phyloP scores from a whole-genome alignment of 2,888 invertebrate species.

The Galerucella pusilla region DNA sequence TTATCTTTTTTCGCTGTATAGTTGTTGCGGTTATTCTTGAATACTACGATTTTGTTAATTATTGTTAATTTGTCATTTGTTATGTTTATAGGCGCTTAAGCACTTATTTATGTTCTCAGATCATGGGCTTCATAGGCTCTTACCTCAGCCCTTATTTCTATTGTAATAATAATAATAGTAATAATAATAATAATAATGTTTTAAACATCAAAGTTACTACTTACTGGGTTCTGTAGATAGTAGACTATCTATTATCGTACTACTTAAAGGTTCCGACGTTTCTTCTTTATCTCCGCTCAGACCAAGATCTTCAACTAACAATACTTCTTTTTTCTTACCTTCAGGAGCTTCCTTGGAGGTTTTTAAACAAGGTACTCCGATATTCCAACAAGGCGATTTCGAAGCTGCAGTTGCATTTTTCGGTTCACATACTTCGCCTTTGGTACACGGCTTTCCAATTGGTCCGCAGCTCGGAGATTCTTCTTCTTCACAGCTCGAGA shows the following conservation, averaged over 20 bases:
- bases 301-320: background rate
- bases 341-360: background rate
- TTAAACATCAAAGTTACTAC: background rate
- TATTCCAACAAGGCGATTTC: background rate
- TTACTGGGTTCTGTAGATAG: conserved; percentile 4
- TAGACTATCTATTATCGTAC: background rate
- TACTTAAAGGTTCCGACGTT: background rate
- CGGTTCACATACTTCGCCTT: background rate
- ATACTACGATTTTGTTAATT: too few species aligned
- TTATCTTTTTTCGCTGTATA: too few species aligned
- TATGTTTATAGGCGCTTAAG: too few species aligned
- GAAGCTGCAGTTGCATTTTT: background rate
- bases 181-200: too few species aligned
- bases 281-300: background rate
- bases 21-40: too few species aligned
- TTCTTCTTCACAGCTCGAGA: background rate
- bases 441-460: background rate
- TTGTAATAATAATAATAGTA: too few species aligned
- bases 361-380: background rate
- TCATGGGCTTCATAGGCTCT: too few species aligned
- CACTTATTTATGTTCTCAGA: too few species aligned
- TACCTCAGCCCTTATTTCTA: too few species aligned
- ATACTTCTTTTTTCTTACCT: background rate
- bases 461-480: background rate
- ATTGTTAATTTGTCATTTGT: too few species aligned